Percentiles rank a stretch among this genome's conserved stretches.
phyloP scores from a whole-genome alignment of 2,113 vertebrate genomes.

The Nicator chloris region DNA sequence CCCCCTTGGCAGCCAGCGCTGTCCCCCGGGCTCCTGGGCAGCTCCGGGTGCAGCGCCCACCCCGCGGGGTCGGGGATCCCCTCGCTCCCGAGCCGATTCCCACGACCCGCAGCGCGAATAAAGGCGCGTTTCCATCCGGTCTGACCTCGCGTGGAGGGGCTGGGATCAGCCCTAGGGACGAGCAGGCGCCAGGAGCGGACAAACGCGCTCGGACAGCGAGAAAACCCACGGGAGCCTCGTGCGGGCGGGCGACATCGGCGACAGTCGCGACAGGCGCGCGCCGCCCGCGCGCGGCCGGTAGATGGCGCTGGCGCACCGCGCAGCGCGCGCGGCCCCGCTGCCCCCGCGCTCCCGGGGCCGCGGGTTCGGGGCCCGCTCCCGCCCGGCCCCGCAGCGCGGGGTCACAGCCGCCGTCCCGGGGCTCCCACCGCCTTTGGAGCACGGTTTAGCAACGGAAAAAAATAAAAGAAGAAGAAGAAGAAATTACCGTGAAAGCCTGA shows the following conservation, averaged over 20 bases:
- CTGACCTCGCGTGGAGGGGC: rapidly evolving
- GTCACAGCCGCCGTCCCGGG: not conserved
- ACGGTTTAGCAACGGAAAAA: not conserved
- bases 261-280: not conserved
- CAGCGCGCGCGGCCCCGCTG: not conserved
- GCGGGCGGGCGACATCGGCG: not conserved
- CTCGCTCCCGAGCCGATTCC: not conserved
- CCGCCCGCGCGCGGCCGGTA: not conserved
- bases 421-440: not conserved
- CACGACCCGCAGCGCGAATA: rapidly evolving
- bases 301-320: conserved; percentile 71
- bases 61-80: rapidly evolving
- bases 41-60: rapidly evolving
- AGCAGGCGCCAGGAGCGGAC: not conserved
- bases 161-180: rapidly evolving
- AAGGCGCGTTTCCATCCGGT: rapidly evolving
- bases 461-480: not conserved
- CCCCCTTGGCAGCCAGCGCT: rapidly evolving
- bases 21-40: rapidly evolving
- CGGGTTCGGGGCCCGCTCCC: not conserved
- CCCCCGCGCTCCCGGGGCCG: not conserved
- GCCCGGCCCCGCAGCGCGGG: not conserved
- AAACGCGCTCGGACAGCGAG: rapidly evolving
- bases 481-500: not conserved
- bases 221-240: rapidly evolving